phyloP scores from a whole-genome alignment of 2,888 invertebrate species.

The Cheilosia impressa region DNA sequence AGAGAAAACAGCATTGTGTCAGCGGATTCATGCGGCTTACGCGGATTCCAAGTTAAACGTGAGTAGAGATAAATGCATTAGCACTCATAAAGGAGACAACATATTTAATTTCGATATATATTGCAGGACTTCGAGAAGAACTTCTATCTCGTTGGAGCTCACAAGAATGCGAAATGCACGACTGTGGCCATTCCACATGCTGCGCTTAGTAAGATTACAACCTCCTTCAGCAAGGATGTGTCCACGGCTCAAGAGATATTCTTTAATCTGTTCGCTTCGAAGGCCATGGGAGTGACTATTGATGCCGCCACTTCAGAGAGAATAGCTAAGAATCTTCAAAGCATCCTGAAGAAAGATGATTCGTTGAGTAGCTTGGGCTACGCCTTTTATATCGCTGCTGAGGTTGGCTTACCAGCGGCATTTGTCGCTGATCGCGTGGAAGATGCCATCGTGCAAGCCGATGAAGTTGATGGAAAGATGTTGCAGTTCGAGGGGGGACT shows the following conservation, averaged over 20 bases:
- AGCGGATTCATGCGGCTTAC: slow-evolving; percentile 81
- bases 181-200: slow-evolving; percentile 84
- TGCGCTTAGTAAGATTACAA: slow-evolving; percentile 84
- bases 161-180: slow-evolving; percentile 86
- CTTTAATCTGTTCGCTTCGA: slow-evolving; percentile 89
- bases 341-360: slow-evolving; percentile 93
- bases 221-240: slow-evolving; percentile 87
- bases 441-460: slow-evolving; percentile 96
- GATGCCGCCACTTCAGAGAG: slow-evolving; percentile 88
- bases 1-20: slow-evolving; percentile 85
- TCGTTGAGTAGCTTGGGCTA: slow-evolving; percentile 92
- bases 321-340: slow-evolving; percentile 89
- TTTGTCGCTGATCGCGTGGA: slow-evolving; percentile 91
- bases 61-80: slow-evolving; percentile 77
- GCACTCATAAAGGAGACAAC: background rate
- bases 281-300: slow-evolving; percentile 87
- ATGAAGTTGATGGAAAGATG: slow-evolving; percentile 95
- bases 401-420: slow-evolving; percentile 87
- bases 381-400: slow-evolving; percentile 92
- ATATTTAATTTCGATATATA: background rate
- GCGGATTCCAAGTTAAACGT: slow-evolving; percentile 84
- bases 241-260: slow-evolving; percentile 89
- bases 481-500: slow-evolving; percentile 97
- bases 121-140: slow-evolving; percentile 85
- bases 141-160: slow-evolving; percentile 88